Base-by-base conservation (phyloP, 2,113 vertebrate species). In the Penelope pileata region DNA sequence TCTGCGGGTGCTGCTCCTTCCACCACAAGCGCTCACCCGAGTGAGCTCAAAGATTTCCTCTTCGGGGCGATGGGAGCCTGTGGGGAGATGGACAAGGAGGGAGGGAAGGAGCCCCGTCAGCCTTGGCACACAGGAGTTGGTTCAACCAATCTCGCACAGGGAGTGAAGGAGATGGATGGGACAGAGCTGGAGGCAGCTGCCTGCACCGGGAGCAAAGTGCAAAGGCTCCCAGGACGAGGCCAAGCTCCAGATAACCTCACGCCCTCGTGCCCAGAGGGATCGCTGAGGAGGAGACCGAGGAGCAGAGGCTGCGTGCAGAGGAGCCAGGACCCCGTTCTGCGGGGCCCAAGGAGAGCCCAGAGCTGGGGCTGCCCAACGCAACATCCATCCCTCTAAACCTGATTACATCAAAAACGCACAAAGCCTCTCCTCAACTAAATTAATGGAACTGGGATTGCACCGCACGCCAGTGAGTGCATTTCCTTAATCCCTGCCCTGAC, bases 321-420 rank as follows among this genome's bases (percentile, higher is more conserved):
- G 58, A 86, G 53, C 7, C 54, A 66, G 85, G 43, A 77, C 17
- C 50, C 36, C 36, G 51, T 73, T 83, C 70, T 43, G 18, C 50
- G 29, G 62, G 69, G 70, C 64, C 50, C 22, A 34, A 36, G 42
- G 32, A 85, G 78, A 72, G 67, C 62, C 51, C 6, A 3, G 60
- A 67, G 53, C 91, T 63, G 14, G 48, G 67, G 77, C 70, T 90
- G 77, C 80, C 86, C 88, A 16, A 2, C 6, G 5, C 48, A 58
- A 73, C 84, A 42, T 73, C 74, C 70, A n/a, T n/a, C 32, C 62
- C 83, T 81, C 88, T 91, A 96, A 96, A 96, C 60, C 67, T 83
- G 94, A 95, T 97, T 97, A 96, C 86, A 87, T 83, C 83, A 94
- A 93, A 96, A 93, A 93, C 0, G 1, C 54, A 38, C 78, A 83